Conservation (phyloP, 2,113 vertebrate species). For the Cynocephalus volans region DNA sequence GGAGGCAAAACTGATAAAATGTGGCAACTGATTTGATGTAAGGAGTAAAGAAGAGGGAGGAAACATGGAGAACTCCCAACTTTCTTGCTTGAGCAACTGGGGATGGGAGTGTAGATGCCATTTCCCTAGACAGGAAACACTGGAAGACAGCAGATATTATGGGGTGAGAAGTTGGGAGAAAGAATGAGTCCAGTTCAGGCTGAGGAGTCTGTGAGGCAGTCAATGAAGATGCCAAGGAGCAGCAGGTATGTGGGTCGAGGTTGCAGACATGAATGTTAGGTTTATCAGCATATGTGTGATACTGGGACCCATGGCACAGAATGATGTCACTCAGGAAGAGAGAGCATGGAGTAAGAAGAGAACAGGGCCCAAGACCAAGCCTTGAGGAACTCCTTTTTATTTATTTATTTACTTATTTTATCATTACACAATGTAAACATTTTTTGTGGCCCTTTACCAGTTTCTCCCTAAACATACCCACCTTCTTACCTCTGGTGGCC, state of each 20-base stretch:
- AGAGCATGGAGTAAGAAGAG: neutral
- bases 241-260: neutral
- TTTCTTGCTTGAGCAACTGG: neutral
- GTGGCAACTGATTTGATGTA: neutral
- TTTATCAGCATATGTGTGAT: neutral
- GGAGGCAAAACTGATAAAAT: conserved; percentile 45
- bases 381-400: neutral
- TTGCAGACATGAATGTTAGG: neutral
- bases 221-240: neutral
- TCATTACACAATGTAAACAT: no score
- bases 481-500: no score
- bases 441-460: no score
- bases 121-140: neutral
- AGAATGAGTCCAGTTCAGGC: neutral
- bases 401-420: no score
- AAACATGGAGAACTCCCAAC: neutral
- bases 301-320: neutral
- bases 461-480: no score
- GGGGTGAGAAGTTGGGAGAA: neutral
- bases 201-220: neutral
- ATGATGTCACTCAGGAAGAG: neutral
- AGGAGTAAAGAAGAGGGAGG: neutral
- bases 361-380: neutral
- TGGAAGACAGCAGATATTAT: neutral
- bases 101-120: neutral